phyloP scores from a whole-genome alignment of 2,113 vertebrate genomes.

The Tretioscincus oriximinensis region DNA sequence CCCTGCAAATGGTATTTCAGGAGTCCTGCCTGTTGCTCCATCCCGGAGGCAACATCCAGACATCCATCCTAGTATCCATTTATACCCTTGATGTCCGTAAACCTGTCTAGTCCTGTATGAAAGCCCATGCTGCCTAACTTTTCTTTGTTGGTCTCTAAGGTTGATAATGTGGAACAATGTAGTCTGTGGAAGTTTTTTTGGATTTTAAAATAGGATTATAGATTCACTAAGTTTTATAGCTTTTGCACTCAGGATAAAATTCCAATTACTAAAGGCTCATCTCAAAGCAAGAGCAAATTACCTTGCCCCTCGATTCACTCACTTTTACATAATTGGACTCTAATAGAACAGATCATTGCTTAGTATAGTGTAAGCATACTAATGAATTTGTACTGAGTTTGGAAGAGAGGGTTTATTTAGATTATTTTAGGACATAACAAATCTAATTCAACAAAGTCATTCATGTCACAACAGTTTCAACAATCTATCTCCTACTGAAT shows the following conservation, averaged over 20 bases:
- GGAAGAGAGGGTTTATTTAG: slow-evolving; percentile 26
- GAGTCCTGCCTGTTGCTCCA: no score
- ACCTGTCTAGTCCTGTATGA: no score
- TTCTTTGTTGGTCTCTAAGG: not conserved
- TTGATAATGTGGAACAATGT: not conserved
- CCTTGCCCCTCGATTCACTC: no score
- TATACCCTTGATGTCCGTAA: no score
- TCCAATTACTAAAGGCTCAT: no score
- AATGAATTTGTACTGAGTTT: slow-evolving; percentile 42
- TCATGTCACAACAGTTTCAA: slow-evolving; percentile 58
- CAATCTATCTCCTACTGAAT: slow-evolving; percentile 57
- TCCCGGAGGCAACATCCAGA: no score
- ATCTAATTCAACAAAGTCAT: slow-evolving; percentile 58
- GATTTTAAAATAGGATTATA: slow-evolving; percentile 3
- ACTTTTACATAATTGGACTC: no score
- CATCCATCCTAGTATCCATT: no score
- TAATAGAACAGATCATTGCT: slow-evolving; percentile 2
- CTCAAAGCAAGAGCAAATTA: no score
- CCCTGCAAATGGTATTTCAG: no score
- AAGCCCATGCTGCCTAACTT: not conserved
- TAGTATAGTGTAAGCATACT: slow-evolving; percentile 2
- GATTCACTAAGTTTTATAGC: no score
- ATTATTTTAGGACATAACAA: slow-evolving; percentile 39
- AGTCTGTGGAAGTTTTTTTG: not conserved
- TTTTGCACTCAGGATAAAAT: no score